Evolutionary conservation across 2,888 invertebrate genomes (phyloP), one percentile per base, ranked within the genome.

Genomic region (Dasysyrphus tricinctus): DNA sequence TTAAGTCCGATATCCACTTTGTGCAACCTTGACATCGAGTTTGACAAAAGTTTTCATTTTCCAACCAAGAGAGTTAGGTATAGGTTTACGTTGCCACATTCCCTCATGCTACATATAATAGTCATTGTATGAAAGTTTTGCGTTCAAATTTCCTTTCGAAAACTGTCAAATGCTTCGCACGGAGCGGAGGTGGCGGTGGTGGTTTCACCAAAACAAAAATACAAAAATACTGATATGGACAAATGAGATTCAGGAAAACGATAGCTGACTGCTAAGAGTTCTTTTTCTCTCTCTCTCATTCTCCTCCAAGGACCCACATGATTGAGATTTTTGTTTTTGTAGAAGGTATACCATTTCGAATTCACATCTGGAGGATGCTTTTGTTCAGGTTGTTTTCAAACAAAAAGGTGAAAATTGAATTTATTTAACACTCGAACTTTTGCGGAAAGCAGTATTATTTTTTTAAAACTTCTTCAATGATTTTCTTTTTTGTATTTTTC

Each of bases 351-450:
- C 12, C 12, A 5, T 3, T 56, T 37, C 59, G 47, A 14, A 57
- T 57, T 67, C 63, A 57, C 47, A 59, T 73, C 65, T 57, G 57
- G 44, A n/a, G 67, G 39, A 39, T 32, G 57, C 3, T 42, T 61
- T 67, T 78, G 67, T 57, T 14, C 8, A 59, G 61, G 67, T 83
- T 83, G 73, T 83, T 77, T 57, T 59, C 82, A 59, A 77, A 77
- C 77, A 81, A 82, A 78, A 63, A 83, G 83, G 83, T 84, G 83
- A 79, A 75, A 79, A 84, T 84, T 84, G 83, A 84, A 84, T 84
- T 84, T 84, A 84, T 84, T 83, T 83, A 79, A 75, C 83, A 80
- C 79, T 57, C 63, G 63, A 80, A 84, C 83, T 67, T 83, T 84
- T 75, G n/a, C 57, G 47, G 4, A 51, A 65, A 83, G 74, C 61